Base-by-base conservation (phyloP, 2,113 vertebrate species). In the Sebastes fasciatus region DNA sequence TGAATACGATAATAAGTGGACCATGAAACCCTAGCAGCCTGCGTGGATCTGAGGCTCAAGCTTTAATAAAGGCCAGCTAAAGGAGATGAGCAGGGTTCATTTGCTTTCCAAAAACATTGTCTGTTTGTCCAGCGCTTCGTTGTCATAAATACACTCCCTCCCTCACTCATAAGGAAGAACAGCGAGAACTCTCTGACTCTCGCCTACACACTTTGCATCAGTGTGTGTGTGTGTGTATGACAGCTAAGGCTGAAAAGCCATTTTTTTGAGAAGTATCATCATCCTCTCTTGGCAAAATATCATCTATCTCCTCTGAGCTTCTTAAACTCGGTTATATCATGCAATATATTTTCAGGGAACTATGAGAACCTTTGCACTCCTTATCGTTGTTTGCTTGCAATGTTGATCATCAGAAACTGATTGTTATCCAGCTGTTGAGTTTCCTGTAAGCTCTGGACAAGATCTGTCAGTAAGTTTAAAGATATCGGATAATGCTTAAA, bases 1-100 rank as follows among this genome's bases (percentile, higher is more conserved):
- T 6, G 26, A 86, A 80, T 79, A 77, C 82, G 79, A 89, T 83
- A 90, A 90, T 87, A 91, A 93, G 90, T 92, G 71, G 86, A 79
- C 89, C 61, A 40, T 89, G 91, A 94, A 93, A 90, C 82, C 70
- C 68, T 82, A 92, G 86, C 85, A 94, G 88, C 78, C 89, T 66
- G 73, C 48, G 2, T 63, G 54, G 73, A 88, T 90, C 88, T 84
- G 74, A 82, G 86, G 83, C 90, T 91, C 82, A 76, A 70, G 86
- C 82, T 90, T 92, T 90, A 93, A 94, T 93, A 90, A 92, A 87
- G 84, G 89, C 76, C 72, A 76, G 88, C 87, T 88, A 82, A 86
- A 88, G 79, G 55, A 93, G 94, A 93, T 92, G 87, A 90, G 88
- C 83, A 86, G 77, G 73, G 75, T 86, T 91, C 78, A 83, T 83